phyloP scores from a whole-genome alignment of 2,797 vertebrate species.

The Lophius americanus region DNA sequence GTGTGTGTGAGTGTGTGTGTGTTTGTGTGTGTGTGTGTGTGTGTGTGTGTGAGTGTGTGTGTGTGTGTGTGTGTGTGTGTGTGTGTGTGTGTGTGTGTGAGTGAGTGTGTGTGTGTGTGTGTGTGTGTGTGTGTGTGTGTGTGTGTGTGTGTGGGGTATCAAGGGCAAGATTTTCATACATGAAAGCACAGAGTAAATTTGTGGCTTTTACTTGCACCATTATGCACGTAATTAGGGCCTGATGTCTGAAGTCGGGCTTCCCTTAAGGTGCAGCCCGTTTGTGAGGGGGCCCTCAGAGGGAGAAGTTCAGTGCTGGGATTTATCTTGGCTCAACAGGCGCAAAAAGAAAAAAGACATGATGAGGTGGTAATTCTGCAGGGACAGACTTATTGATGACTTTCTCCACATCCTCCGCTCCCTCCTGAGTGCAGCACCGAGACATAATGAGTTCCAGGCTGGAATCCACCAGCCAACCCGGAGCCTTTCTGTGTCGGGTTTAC shows the following conservation, averaged over 20 bases:
- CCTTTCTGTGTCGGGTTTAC: too few relatives aligned
- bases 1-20: not conserved
- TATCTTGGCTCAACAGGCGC: slow-evolving; percentile 15
- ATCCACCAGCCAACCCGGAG: too few relatives aligned
- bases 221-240: slow-evolving; percentile 19
- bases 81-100: slow-evolving; percentile 3
- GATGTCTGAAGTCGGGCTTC: slow-evolving; percentile 6
- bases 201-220: slow-evolving; percentile 5
- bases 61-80: slow-evolving; percentile 3
- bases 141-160: not conserved
- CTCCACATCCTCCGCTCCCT: too few relatives aligned
- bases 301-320: slow-evolving; percentile 21
- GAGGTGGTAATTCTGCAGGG: slow-evolving; percentile 2
- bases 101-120: too few relatives aligned
- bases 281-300: slow-evolving; percentile 33
- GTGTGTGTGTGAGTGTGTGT: slow-evolving; percentile 6
- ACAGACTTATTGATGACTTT: not conserved
- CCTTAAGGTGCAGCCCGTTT: slow-evolving; percentile 1
- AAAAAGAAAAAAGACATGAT: slow-evolving; percentile 7
- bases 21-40: not conserved
- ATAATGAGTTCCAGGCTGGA: too few relatives aligned
- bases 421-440: too few relatives aligned
- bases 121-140: slow-evolving; percentile 1
- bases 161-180: not conserved
- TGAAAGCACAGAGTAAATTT: slow-evolving; percentile 1